Conservation (phyloP, 2,797 vertebrate genomes). For the Coendou prehensilis region DNA sequence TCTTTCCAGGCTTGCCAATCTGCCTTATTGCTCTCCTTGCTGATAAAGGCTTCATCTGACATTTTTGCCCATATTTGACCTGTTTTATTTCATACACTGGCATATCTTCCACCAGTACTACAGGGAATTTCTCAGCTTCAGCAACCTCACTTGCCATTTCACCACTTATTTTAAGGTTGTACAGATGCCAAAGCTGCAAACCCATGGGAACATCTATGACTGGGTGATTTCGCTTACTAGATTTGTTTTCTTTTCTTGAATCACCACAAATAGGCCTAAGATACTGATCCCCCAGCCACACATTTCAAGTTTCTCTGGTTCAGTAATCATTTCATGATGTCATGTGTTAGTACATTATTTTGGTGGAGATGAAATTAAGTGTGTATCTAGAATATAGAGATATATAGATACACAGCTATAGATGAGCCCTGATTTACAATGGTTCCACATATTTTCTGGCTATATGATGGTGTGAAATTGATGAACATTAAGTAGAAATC, state of each 20-base stretch:
- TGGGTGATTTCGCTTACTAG: not conserved
- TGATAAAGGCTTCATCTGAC: not conserved
- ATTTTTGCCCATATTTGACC: not conserved
- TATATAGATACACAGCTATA: not conserved
- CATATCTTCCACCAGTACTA: not conserved
- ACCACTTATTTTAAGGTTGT: not conserved
- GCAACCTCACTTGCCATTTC: not conserved
- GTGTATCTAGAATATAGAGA: not conserved
- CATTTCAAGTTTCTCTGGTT: not conserved
- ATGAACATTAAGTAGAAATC: not conserved
- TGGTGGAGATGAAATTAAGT: not conserved
- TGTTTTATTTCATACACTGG: not conserved
- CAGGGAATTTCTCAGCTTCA: not conserved
- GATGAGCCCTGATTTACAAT: not conserved
- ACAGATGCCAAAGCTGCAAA: not conserved
- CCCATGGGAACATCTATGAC: not conserved
- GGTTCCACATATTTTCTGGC: not conserved
- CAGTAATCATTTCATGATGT: conserved; percentile 23
- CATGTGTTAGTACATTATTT: not conserved
- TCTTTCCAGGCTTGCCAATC: not conserved
- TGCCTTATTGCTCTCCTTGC: not conserved
- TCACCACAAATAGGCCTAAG: conserved; percentile 12
- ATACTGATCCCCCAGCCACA: not conserved
- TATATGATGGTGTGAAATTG: not conserved
- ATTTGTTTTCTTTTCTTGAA: not conserved